A percentile compares a stretch with the other conserved stretches of the same genome.
These are phyloP conservation scores for Macrocentrus cingulum DNA, from an alignment of 1,140 invertebrate genomes.

Conservation along the genomic window DNA sequence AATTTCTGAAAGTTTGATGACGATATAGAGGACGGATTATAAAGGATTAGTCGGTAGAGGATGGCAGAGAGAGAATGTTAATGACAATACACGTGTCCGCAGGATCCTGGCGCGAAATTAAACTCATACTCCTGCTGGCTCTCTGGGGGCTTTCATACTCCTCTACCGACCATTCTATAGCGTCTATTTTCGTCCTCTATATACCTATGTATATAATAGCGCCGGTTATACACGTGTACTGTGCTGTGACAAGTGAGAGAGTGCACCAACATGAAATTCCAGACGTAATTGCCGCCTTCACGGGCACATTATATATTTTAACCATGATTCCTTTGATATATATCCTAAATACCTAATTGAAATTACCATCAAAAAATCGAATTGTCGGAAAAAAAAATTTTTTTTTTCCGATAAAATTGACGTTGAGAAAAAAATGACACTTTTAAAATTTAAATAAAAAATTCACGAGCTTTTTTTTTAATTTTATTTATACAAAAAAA, in stretches of 20 bases:
- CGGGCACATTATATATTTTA: constrained; percentile 3
- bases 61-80: constrained; percentile 12
- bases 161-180: constrained; percentile 3
- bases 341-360: too few relatives aligned
- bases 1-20: constrained; percentile 9
- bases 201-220: background rate
- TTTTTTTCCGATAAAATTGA: too few relatives aligned
- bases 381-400: too few relatives aligned
- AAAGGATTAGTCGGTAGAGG: constrained; percentile 5
- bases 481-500: too few relatives aligned
- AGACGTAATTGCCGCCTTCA: constrained; percentile 16
- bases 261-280: constrained; percentile 12
- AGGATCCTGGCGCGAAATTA: constrained; percentile 18
- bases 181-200: constrained; percentile 1
- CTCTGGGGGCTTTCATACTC: background rate
- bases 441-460: too few relatives aligned
- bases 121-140: constrained; percentile 21
- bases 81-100: constrained; percentile 23
- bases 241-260: background rate
- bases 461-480: too few relatives aligned
- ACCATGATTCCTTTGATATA: background rate
- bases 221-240: too few relatives aligned
- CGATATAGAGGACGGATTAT: constrained; percentile 12
- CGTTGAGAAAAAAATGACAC: too few relatives aligned
- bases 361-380: too few relatives aligned